phyloP scores from a whole-genome alignment of 1,140 invertebrate species.

The Papilio polytes region DNA sequence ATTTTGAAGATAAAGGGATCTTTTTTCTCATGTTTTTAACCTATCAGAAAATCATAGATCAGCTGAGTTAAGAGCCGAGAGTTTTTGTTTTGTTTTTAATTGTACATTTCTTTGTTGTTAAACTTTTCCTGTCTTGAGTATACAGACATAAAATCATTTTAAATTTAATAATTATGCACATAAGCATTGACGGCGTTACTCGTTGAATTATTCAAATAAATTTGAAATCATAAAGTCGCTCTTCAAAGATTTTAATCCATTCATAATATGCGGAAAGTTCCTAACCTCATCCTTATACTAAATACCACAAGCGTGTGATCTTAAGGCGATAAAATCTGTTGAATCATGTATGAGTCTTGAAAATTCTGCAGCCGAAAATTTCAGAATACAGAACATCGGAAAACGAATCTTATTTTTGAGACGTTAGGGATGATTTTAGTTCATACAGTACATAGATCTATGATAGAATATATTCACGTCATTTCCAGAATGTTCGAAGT shows the following conservation, averaged over 20 bases:
- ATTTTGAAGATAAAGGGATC: too few species aligned
- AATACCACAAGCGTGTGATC: slow-evolving; percentile 1
- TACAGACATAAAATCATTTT: not conserved
- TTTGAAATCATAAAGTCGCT: not conserved
- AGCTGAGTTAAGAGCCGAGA: too few species aligned
- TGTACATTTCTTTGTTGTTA: not conserved
- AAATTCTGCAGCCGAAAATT: slow-evolving; percentile 1
- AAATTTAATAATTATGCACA: not conserved
- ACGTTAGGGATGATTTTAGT: not conserved
- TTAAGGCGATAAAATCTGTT: not conserved
- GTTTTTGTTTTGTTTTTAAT: not conserved
- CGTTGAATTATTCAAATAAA: slow-evolving; percentile 13
- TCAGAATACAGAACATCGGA: not conserved
- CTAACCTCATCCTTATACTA: not conserved
- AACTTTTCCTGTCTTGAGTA: not conserved
- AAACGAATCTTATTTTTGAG: not conserved
- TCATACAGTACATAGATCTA: not conserved
- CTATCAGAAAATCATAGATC: not conserved
- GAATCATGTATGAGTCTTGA: slow-evolving; percentile 17
- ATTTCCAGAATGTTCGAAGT: not conserved
- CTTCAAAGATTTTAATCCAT: not conserved
- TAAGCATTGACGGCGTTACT: not conserved
- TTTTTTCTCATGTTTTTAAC: too few species aligned
- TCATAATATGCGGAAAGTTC: slow-evolving; percentile 5
- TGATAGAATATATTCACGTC: not conserved